These are phyloP conservation scores for Scotopteryx bipunctaria DNA, from an alignment of 2,888 invertebrate species.

Conservation along the genomic window DNA sequence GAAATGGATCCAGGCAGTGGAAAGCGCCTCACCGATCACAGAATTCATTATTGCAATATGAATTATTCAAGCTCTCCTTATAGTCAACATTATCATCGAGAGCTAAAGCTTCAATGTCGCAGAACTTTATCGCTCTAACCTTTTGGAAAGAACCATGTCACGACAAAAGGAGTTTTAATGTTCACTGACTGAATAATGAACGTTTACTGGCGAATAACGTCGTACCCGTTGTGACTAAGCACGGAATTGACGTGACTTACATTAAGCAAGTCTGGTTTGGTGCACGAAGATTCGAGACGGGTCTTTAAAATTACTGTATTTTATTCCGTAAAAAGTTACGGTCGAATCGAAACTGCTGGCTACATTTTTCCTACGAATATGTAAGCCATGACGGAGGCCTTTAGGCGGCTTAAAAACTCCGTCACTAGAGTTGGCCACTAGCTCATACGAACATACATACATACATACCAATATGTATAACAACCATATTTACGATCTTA, in stretches of 20 bases:
- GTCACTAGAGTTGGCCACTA: too few relatives aligned
- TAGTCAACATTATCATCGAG: constrained; percentile 32
- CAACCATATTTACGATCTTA: too few relatives aligned
- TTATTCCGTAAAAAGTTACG: neutral
- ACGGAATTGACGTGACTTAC: constrained; percentile 68
- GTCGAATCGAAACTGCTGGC: neutral
- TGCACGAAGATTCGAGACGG: constrained; percentile 45
- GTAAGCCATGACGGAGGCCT: too few relatives aligned
- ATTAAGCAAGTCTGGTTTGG: constrained; percentile 51
- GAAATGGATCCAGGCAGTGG: constrained; percentile 48
- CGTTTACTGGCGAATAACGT: constrained; percentile 49
- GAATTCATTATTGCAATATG: constrained; percentile 56
- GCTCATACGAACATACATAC: too few relatives aligned
- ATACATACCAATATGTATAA: too few relatives aligned
- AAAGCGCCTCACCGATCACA: constrained; percentile 51
- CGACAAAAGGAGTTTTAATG: constrained; percentile 39
- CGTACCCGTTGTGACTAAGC: constrained; percentile 66
- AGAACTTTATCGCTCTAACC: constrained; percentile 21
- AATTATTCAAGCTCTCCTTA: constrained; percentile 56
- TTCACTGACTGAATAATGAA: constrained; percentile 52
- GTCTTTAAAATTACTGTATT: constrained; percentile 18
- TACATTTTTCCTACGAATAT: neutral
- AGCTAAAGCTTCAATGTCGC: constrained; percentile 30
- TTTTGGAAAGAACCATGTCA: constrained; percentile 28
- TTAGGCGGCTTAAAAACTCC: too few relatives aligned